Conservation (phyloP, 1,140 invertebrate genomes). For the Bombus impatiens region DNA sequence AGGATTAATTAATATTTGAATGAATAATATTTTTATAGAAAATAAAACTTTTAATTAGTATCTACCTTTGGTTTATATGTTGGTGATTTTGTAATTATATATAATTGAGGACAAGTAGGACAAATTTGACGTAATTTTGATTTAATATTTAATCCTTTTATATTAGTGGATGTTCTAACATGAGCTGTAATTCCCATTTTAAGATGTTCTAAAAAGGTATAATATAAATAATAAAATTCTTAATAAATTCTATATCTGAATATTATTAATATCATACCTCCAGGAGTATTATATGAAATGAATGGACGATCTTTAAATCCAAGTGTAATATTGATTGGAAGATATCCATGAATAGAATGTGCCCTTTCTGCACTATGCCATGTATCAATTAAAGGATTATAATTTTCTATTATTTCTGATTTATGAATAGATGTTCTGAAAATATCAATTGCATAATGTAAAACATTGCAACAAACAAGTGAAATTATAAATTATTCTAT, state of each 20-base stretch:
- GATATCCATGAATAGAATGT: slow-evolving; percentile 84
- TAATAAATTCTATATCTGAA: not conserved
- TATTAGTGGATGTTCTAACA: slow-evolving; percentile 75
- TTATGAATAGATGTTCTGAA: slow-evolving; percentile 84
- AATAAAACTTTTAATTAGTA: slow-evolving; percentile 31
- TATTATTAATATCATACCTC: slow-evolving; percentile 63
- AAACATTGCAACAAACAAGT: slow-evolving; percentile 6
- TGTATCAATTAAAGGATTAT: slow-evolving; percentile 84
- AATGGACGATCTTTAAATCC: slow-evolving; percentile 76
- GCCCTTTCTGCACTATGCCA: slow-evolving; percentile 84
- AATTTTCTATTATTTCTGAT: slow-evolving; percentile 83
- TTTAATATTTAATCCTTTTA: slow-evolving; percentile 68
- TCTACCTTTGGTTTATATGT: slow-evolving; percentile 69
- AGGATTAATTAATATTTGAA: slow-evolving; percentile 35
- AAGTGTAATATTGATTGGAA: slow-evolving; percentile 82
- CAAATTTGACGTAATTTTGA: slow-evolving; percentile 74
- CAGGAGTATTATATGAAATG: slow-evolving; percentile 77
- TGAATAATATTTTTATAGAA: not conserved
- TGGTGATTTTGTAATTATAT: slow-evolving; percentile 74
- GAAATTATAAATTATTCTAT: slow-evolving; percentile 24
- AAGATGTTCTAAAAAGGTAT: slow-evolving; percentile 69
- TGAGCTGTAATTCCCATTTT: slow-evolving; percentile 76
- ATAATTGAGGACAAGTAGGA: slow-evolving; percentile 67
- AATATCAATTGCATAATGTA: slow-evolving; percentile 36
- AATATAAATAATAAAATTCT: not conserved